Evolutionary conservation across 2,888 invertebrate genomes (phyloP).

Genomic region (Perizoma flavofasciatum): DNA sequence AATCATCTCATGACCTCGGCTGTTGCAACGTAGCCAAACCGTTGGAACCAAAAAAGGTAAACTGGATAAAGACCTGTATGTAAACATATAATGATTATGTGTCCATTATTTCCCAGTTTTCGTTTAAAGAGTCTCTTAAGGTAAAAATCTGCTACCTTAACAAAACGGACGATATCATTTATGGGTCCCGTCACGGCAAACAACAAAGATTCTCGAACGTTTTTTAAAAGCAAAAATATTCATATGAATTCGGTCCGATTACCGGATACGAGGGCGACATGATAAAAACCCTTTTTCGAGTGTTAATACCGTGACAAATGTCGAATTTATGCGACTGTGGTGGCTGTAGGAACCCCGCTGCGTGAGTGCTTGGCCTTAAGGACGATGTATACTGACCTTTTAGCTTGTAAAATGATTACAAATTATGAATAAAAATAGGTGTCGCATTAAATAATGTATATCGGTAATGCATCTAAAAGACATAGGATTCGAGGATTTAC

Average conservation of each 20-base stretch:
- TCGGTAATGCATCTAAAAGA: constrained; percentile 17
- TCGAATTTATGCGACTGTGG: constrained; percentile 78
- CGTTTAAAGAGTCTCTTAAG: constrained; percentile 10
- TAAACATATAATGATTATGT: not conserved
- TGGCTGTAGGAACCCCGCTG: constrained; percentile 70
- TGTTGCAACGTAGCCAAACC: too few species aligned
- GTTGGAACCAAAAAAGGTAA: too few species aligned
- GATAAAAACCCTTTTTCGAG: constrained; percentile 80
- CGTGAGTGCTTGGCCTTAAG: constrained; percentile 53
- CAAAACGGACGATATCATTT: constrained; percentile 34
- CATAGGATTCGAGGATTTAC: constrained; percentile 10
- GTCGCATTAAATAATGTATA: constrained; percentile 26
- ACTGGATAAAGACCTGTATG: too few species aligned
- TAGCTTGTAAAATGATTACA: constrained; percentile 43
- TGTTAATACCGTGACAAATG: constrained; percentile 84
- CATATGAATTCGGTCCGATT: constrained; percentile 62
- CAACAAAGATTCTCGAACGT: constrained; percentile 56
- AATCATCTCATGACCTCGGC: too few species aligned
- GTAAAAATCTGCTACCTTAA: constrained; percentile 35
- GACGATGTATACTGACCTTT: constrained; percentile 46
- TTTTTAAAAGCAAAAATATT: constrained; percentile 61
- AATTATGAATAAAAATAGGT: constrained; percentile 41
- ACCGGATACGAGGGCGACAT: constrained; percentile 79
- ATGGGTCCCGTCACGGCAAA: constrained; percentile 49
- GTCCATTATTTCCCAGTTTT: constrained; percentile 17